Percentiles rank a stretch among this genome's conserved stretches.
Evolutionary conservation across 1,140 invertebrate genomes (phyloP).

Genomic region (Cotesia glomerata): DNA sequence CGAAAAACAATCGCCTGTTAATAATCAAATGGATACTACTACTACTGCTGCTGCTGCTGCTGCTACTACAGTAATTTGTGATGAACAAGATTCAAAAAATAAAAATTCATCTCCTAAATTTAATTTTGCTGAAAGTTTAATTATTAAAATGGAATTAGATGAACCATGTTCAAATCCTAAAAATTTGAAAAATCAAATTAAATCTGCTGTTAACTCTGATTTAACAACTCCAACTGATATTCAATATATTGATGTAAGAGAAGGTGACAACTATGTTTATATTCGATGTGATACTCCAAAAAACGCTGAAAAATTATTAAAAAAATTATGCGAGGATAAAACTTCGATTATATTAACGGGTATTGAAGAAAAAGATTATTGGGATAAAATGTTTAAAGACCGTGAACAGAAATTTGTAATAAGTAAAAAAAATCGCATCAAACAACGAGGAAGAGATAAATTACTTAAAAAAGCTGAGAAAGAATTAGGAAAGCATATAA

Average conservation of each 20-base stretch:
- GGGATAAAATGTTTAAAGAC: slow-evolving; percentile 69
- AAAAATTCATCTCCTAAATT: slow-evolving; percentile 47
- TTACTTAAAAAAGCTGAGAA: slow-evolving; percentile 70
- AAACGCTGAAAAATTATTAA: slow-evolving; percentile 61
- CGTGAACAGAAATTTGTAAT: slow-evolving; percentile 64
- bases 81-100: slow-evolving; percentile 31
- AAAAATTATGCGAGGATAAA: slow-evolving; percentile 52
- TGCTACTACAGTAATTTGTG: slow-evolving; percentile 35
- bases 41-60: too few relatives aligned
- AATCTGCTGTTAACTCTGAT: slow-evolving; percentile 40
- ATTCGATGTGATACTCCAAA: slow-evolving; percentile 68
- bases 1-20: slow-evolving; percentile 2
- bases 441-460: slow-evolving; percentile 70
- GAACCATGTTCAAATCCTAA: slow-evolving; percentile 69
- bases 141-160: slow-evolving; percentile 69
- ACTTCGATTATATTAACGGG: slow-evolving; percentile 54
- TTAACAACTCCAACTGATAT: slow-evolving; percentile 64
- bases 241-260: slow-evolving; percentile 72
- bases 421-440: slow-evolving; percentile 61
- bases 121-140: slow-evolving; percentile 68
- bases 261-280: slow-evolving; percentile 65
- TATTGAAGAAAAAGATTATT: slow-evolving; percentile 70
- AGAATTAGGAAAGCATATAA: slow-evolving; percentile 69
- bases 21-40: slow-evolving; percentile 38
- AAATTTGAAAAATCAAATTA: slow-evolving; percentile 67